Base-by-base conservation (phyloP, 1,140 invertebrate species). In the Caenorhabditis brenneri region DNA sequence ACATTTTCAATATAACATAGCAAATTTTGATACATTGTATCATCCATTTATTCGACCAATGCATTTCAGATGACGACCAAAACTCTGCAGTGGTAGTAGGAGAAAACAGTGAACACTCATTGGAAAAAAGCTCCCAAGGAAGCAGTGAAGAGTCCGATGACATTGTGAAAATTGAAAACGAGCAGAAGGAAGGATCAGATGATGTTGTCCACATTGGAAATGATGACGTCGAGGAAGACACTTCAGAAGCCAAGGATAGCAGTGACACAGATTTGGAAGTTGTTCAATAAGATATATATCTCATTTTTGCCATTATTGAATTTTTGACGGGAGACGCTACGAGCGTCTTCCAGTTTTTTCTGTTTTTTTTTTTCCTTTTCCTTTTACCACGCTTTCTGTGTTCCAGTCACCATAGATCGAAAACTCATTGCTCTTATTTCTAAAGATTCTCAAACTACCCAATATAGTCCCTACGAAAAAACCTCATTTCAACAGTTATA, bases 251-350 rank as follows among this genome's bases (percentile, higher is more conserved):
- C 1, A 65, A 65, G n/a, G 60, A 65, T 15, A 74, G 65, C 65
- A 74, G 65, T n/a, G 65, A 74, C 65, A 74, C 65, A 74, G 65
- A 74, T 74, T 24, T 74, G n/a, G 65, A 74, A 74, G 65, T 74
- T 74, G 65, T 74, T 74, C 65, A 74, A 46, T 74, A 24, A 65
- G 31, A 36, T 0, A 65, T 33, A n/a, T 74, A 16, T 31, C 65
- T n/a, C 33, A 7, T 39, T 22, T 74, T 74, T 74, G 65, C 36
- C 15, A 46, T 74, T 74, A 74, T 74, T 74, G 9, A 74, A 74
- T 42, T 74, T 74, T n/a, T 24, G 65, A 74, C 19, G 58, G 31
- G 31, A 27, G 24, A 27, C n/a, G 49, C 2, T 7, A 16, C n/a
- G 36, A 10, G 22, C 22, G 4, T 16, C 33, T 65, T n/a, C 19